Evolutionary conservation across 2,888 invertebrate genomes (phyloP), one percentile per base, ranked within the genome.

Genomic region (Eueremaeus valkanovi): DNA sequence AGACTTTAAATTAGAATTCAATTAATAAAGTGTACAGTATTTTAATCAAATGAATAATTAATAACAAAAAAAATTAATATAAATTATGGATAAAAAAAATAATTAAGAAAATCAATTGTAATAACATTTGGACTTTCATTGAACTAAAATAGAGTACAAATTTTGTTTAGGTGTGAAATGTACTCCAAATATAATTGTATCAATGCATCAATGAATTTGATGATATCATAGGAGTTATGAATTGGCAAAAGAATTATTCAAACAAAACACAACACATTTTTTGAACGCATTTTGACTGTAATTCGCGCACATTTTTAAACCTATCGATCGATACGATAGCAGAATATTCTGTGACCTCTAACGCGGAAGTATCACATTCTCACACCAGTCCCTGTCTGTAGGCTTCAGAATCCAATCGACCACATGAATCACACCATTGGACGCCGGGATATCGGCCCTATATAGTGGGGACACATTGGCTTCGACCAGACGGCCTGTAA

Each of bases 401-500:
- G 79, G 80, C 63, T 78, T 77, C 16, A 80, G 66, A 27, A 80
- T 77, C 80, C 80, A 80, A 55, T 80, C 80, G 18, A 80, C 72
- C 5, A 80, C 78, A 75, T 84, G 84, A 29, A 84, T 81, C 33
- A 84, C 82, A 11, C 84, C 84, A 79, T 84, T 84, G 40, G 79
- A 80, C 0, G 83, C 82, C 40, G 82, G 79, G 27, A 83, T 81
- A 78, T 84, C 84, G 3, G 80, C 78, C 33, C 81, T 78, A 36
- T 81, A 79, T 5, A 83, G 78, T 36, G 81, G 81, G 18, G 82
- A 82, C 31, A 82, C 81, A 66, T 82, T 82, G 6, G 82, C 80
- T 51, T 81, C 81, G 80, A 82, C 72, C 81, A 83, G 33, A 78
- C 81, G 74, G 81, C 81, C 84, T 84, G 3, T 6, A 1, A 72